These are phyloP conservation scores for Medauroidea extradentata DNA, from an alignment of 1,140 invertebrate species.

Conservation along the genomic window DNA sequence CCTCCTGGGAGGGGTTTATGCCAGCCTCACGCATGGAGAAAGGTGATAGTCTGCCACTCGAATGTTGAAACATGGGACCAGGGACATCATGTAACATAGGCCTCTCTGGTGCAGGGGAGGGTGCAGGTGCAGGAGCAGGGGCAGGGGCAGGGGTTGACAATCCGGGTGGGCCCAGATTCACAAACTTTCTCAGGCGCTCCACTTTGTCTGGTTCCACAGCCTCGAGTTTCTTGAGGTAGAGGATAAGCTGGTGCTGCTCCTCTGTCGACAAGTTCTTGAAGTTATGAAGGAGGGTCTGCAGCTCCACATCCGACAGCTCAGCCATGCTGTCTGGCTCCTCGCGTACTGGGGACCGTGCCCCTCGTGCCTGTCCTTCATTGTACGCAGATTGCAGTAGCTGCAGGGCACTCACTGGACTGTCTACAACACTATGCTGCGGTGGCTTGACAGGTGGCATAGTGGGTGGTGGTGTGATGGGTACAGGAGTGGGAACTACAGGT, in stretches of 20 bases:
- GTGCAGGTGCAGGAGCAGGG: not conserved
- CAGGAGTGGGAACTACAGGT: not conserved
- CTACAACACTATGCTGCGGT: too few species aligned
- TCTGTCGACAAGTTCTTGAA: slow-evolving; percentile 70
- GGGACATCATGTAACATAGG: too few species aligned
- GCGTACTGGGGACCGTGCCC: too few species aligned
- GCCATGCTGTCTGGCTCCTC: slow-evolving; percentile 51
- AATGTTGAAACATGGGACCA: too few species aligned
- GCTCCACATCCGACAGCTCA: slow-evolving; percentile 65
- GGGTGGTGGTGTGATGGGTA: not conserved
- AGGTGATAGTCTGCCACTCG: slow-evolving; percentile 38
- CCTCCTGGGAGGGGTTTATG: slow-evolving; percentile 43
- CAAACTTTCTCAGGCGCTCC: slow-evolving; percentile 61
- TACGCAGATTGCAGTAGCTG: slow-evolving; percentile 5
- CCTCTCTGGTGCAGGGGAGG: too few species aligned
- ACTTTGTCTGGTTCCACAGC: slow-evolving; percentile 63
- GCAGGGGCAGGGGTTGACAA: slow-evolving; percentile 2
- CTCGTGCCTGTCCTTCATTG: not conserved
- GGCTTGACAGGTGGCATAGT: not conserved
- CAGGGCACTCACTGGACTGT: not conserved
- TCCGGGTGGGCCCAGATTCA: slow-evolving; percentile 47
- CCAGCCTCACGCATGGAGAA: slow-evolving; percentile 42
- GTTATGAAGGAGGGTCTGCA: slow-evolving; percentile 70
- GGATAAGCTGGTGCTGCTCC: slow-evolving; percentile 73
- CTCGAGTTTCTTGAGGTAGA: slow-evolving; percentile 72